Percentiles rank a stretch among this genome's conserved stretches.
Evolutionary conservation across 2,888 invertebrate species (phyloP).

Genomic region (Agrotis segetum): DNA sequence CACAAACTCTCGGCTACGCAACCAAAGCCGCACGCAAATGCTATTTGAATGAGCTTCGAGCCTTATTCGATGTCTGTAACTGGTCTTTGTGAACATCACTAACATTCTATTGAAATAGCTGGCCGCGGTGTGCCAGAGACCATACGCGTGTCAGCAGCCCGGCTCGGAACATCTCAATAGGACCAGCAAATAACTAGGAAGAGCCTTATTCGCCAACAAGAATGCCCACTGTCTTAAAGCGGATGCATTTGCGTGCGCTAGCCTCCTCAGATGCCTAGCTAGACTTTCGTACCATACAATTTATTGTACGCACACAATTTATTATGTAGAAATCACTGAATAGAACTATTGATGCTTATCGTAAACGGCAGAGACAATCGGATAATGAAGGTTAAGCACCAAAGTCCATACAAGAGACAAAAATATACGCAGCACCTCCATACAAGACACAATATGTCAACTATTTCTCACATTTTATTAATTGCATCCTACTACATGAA

Average conservation of each 20-base stretch:
- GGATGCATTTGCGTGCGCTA: constrained; percentile 70
- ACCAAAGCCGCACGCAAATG: constrained; percentile 58
- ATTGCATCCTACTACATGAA: constrained; percentile 72
- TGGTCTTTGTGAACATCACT: constrained; percentile 68
- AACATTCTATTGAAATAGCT: constrained; percentile 72
- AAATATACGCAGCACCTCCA: constrained; percentile 70
- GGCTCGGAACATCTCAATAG: constrained; percentile 86
- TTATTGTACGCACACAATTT: constrained; percentile 63
- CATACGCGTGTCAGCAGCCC: constrained; percentile 79
- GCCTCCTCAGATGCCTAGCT: constrained; percentile 62
- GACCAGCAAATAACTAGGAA: constrained; percentile 73
- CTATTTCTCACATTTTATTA: constrained; percentile 86
- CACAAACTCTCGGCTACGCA: constrained; percentile 50
- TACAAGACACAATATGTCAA: constrained; percentile 81
- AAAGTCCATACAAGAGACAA: constrained; percentile 61
- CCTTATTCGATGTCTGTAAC: constrained; percentile 70
- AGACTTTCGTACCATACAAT: constrained; percentile 64
- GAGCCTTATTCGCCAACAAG: constrained; percentile 80
- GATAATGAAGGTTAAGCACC: constrained; percentile 45
- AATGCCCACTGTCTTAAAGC: constrained; percentile 76
- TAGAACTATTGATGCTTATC: constrained; percentile 62
- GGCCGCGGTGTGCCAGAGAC: constrained; percentile 74
- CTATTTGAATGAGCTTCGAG: constrained; percentile 65
- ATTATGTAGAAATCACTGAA: constrained; percentile 61
- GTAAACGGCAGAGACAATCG: constrained; percentile 56